phyloP scores from a whole-genome alignment of 2,888 invertebrate species.

The Scaptomyza polygonia region DNA sequence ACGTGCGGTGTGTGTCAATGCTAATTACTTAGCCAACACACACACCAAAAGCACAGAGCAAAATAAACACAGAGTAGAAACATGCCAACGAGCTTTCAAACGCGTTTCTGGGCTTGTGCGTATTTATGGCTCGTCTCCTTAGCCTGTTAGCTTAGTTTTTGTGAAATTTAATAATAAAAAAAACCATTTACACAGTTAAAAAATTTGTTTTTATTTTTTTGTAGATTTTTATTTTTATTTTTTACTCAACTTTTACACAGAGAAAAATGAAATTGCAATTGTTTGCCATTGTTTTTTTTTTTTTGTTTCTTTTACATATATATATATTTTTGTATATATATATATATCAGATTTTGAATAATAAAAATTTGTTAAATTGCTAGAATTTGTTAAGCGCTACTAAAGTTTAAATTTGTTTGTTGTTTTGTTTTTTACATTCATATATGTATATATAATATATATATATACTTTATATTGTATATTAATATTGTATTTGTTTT shows the following conservation, averaged over 20 bases:
- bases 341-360: constrained; percentile 72
- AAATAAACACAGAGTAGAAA: not conserved
- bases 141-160: too few species aligned
- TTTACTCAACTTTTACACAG: constrained; percentile 79
- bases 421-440: constrained; percentile 38
- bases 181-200: constrained; percentile 66
- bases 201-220: constrained; percentile 57
- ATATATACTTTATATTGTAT: constrained; percentile 24
- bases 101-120: not conserved
- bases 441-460: constrained; percentile 2
- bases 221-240: constrained; percentile 42
- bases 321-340: constrained; percentile 16
- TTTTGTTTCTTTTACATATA: constrained; percentile 32
- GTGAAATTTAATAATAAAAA: not conserved
- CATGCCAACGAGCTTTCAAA: not conserved
- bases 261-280: constrained; percentile 78
- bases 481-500: constrained; percentile 47
- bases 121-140: not conserved
- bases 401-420: constrained; percentile 80
- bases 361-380: constrained; percentile 81
- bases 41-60: constrained; percentile 7
- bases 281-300: constrained; percentile 63
- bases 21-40: constrained; percentile 30
- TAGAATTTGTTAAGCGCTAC: constrained; percentile 81
- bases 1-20: constrained; percentile 17